Evolutionary conservation across 2,113 vertebrate genomes (phyloP).

Genomic region (Cyanoliseus patagonus): DNA sequence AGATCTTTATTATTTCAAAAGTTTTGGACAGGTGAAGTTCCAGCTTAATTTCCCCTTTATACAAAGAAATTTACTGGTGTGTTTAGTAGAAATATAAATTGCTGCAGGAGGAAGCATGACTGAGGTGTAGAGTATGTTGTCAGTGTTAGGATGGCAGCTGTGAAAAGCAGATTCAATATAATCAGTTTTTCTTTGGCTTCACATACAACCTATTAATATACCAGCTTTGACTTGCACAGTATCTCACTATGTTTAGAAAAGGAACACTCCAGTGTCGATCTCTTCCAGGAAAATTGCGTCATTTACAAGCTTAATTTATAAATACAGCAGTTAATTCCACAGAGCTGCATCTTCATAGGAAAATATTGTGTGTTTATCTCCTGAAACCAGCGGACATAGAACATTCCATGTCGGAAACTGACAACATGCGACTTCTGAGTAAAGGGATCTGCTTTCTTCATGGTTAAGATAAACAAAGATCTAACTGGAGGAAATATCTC

Average conservation of each 20-base stretch:
- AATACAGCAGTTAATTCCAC: slow-evolving; percentile 53
- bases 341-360: slow-evolving; percentile 37
- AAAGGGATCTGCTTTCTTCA: slow-evolving; percentile 50
- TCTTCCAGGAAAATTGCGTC: neutral
- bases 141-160: neutral
- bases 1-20: neutral
- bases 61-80: neutral
- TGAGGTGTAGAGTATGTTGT: neutral
- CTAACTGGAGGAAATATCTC: slow-evolving; percentile 60
- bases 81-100: neutral
- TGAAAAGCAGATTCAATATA: slow-evolving; percentile 10
- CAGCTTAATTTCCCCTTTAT: neutral
- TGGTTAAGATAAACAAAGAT: slow-evolving; percentile 68
- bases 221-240: neutral
- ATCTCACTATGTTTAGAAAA: slow-evolving; percentile 56
- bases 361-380: slow-evolving; percentile 61
- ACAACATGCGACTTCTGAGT: neutral
- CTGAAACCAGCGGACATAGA: slow-evolving; percentile 51
- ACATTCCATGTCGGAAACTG: slow-evolving; percentile 26
- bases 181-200: slow-evolving; percentile 14
- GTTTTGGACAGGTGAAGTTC: neutral
- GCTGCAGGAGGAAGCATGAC: neutral
- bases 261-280: neutral
- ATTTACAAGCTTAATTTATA: slow-evolving; percentile 16
- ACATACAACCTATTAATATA: neutral